Evolutionary conservation across 2,888 invertebrate genomes (phyloP).

Genomic region (Xanthorhoe designata): DNA sequence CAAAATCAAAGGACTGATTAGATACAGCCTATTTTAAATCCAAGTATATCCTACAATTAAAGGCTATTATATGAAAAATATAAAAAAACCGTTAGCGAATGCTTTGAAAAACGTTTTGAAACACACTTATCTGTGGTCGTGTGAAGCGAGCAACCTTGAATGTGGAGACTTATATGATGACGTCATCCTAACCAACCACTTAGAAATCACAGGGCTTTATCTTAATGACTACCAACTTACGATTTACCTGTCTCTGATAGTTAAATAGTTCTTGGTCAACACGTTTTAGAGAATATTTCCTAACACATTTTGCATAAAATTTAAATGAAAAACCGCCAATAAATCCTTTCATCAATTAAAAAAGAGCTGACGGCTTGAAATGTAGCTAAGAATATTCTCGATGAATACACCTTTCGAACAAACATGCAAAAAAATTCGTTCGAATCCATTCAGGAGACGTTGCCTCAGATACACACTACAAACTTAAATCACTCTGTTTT

Average conservation of each 20-base stretch:
- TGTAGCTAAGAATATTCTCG: too few relatives aligned
- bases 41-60: not conserved
- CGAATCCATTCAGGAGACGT: too few relatives aligned
- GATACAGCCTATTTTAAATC: not conserved
- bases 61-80: not conserved
- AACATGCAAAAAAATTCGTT: too few relatives aligned
- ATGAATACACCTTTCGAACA: too few relatives aligned
- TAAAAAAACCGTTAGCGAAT: constrained; percentile 19
- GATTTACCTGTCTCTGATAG: not conserved
- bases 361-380: too few relatives aligned
- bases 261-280: not conserved
- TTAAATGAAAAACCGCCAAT: not conserved
- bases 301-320: not conserved
- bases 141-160: constrained; percentile 52
- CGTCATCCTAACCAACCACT: constrained; percentile 52
- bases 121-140: constrained; percentile 50
- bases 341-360: not conserved
- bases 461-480: too few relatives aligned
- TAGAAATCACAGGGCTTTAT: constrained; percentile 35
- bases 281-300: not conserved
- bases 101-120: constrained; percentile 14
- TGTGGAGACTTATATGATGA: constrained; percentile 52
- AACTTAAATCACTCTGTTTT: too few relatives aligned
- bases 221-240: not conserved
- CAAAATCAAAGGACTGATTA: too few relatives aligned